Conservation (phyloP, 2,888 invertebrate species). For the Heliconius ismenius region DNA sequence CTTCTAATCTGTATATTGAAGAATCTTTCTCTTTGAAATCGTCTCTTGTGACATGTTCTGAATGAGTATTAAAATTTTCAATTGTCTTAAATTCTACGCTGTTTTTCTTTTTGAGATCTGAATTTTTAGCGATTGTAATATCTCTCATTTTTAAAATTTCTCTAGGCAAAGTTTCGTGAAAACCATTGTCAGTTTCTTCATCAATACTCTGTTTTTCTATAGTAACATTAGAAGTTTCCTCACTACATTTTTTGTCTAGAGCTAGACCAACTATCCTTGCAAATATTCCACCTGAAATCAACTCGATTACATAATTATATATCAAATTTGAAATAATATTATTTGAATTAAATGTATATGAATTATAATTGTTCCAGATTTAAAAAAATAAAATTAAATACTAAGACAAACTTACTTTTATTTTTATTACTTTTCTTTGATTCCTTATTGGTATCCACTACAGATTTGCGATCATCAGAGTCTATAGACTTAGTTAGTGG, state of each 20-base stretch:
- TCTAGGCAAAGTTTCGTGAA: constrained; percentile 86
- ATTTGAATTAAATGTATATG: background rate
- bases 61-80: constrained; percentile 51
- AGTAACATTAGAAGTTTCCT: constrained; percentile 67
- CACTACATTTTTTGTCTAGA: constrained; percentile 82
- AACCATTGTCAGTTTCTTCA: constrained; percentile 87
- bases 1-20: constrained; percentile 46
- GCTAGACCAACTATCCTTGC: constrained; percentile 83
- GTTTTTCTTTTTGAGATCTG: constrained; percentile 56
- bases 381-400: background rate
- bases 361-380: too few relatives aligned
- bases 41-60: constrained; percentile 51
- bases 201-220: constrained; percentile 73
- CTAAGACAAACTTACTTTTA: constrained; percentile 57
- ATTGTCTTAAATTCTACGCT: constrained; percentile 61
- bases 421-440: constrained; percentile 59
- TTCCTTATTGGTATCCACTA: constrained; percentile 59
- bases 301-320: constrained; percentile 27
- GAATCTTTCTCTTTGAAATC: constrained; percentile 59
- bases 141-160: constrained; percentile 82
- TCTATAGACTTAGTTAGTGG: constrained; percentile 83
- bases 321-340: background rate
- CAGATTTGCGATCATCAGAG: constrained; percentile 70
- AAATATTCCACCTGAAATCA: constrained; percentile 75
- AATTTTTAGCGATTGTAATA: constrained; percentile 58